A percentile compares a stretch with the other conserved stretches of the same genome.
These are phyloP conservation scores for Marcusenius ussheri DNA, from an alignment of 2,113 vertebrate species.

Conservation along the genomic window DNA sequence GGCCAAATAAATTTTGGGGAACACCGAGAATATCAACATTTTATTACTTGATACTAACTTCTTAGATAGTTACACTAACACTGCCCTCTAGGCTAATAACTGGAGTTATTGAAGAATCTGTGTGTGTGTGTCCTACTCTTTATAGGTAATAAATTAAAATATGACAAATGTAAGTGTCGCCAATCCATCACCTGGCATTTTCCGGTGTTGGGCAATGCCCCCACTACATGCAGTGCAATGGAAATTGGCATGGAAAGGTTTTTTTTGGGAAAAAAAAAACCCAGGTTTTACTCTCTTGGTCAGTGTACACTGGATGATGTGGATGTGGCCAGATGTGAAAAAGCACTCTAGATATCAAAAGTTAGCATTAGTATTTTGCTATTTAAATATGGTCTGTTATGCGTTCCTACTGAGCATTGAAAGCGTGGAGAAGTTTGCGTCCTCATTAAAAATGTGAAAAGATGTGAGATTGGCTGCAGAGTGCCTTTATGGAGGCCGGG, in stretches of 20 bases:
- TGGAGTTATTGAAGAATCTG: background rate
- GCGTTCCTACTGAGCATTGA: background rate
- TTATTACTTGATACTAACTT: background rate
- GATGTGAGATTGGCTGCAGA: background rate
- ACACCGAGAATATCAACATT: background rate
- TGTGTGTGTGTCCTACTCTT: background rate
- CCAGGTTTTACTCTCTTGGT: background rate
- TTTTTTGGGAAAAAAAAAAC: background rate
- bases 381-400: background rate
- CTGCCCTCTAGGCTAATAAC: background rate
- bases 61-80: background rate
- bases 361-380: background rate
- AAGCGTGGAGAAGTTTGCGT: background rate
- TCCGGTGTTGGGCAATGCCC: too few species aligned
- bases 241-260: background rate
- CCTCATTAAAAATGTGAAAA: background rate
- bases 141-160: background rate
- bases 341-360: background rate
- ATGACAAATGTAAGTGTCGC: background rate
- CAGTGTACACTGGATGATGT: background rate
- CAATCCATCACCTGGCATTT: background rate
- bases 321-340: background rate
- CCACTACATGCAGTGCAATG: background rate
- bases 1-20: background rate
- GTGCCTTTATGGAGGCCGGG: background rate